Percentiles rank a stretch among this genome's conserved stretches.
Conservation (phyloP, 1,140 invertebrate genomes). For the Meloidogyne floridensis region DNA sequence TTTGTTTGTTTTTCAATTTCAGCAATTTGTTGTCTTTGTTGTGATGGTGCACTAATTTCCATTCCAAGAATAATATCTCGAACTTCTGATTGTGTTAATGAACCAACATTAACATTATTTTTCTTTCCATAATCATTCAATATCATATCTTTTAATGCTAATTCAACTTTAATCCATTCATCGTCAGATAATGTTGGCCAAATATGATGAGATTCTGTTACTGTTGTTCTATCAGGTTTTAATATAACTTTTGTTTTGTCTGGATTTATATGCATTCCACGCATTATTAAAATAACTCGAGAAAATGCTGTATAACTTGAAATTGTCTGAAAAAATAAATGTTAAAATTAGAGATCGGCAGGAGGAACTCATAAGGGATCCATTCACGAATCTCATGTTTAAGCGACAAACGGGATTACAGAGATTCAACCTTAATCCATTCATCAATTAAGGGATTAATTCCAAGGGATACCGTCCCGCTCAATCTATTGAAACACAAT, state of each 20-base stretch:
- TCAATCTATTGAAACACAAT: no score
- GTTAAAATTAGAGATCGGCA: not conserved
- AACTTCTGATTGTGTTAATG: conserved; percentile 96
- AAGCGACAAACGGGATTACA: no score
- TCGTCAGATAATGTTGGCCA: conserved; percentile 96
- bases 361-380: no score
- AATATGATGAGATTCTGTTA: conserved; percentile 98
- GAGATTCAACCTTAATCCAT: no score
- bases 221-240: conserved; percentile 95
- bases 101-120: conserved; percentile 98
- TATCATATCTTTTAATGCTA: conserved; percentile 95
- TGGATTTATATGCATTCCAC: conserved; percentile 97
- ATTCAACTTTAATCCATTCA: conserved; percentile 99
- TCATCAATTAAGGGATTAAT: no score
- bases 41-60: conserved; percentile 98
- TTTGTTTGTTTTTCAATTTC: conserved; percentile 99
- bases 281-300: conserved; percentile 89
- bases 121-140: conserved; percentile 99
- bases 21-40: conserved; percentile 96
- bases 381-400: no score
- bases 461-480: no score
- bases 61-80: conserved; percentile 98
- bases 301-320: conserved; percentile 80
- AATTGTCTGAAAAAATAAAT: conserved; percentile 55
- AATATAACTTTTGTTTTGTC: conserved; percentile 96